Conservation (phyloP, 2,797 vertebrate genomes). For the Trematocara caparti region DNA sequence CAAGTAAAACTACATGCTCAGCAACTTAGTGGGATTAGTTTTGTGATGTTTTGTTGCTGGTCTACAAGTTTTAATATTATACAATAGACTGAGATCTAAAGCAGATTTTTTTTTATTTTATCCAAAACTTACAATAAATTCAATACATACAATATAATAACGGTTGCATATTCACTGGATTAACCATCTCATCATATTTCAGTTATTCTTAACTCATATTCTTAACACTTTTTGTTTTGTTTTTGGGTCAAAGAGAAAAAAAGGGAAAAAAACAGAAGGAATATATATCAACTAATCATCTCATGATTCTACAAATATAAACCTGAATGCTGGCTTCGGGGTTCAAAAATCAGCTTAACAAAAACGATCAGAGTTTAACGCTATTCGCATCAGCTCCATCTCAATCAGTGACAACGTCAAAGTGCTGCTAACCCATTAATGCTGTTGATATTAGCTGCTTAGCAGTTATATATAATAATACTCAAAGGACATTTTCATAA, state of each 20-base stretch:
- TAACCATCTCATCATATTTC: not conserved
- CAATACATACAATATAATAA: not conserved
- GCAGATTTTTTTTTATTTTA: not conserved
- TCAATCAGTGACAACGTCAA: not conserved
- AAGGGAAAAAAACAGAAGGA: accelerated
- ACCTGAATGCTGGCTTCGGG: accelerated
- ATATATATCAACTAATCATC: not conserved
- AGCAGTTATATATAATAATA: not conserved
- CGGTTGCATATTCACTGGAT: not conserved
- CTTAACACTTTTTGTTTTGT: not conserved
- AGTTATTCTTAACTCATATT: not conserved
- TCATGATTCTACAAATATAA: not conserved
- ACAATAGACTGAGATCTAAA: not conserved
- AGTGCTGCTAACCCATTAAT: not conserved
- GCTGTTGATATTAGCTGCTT: not conserved
- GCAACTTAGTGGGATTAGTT: not conserved
- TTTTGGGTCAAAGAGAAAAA: not conserved
- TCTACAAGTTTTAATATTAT: not conserved
- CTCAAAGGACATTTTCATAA: not conserved
- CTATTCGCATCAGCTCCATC: not conserved
- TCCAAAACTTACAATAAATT: not conserved
- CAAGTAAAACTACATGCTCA: not conserved
- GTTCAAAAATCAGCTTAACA: not conserved
- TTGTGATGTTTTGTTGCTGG: not conserved
- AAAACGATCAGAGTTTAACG: not conserved